Percentiles rank a stretch among this genome's conserved stretches.
Evolutionary conservation across 1,140 invertebrate species (phyloP).

Genomic region (Drosophila parabipectinata): DNA sequence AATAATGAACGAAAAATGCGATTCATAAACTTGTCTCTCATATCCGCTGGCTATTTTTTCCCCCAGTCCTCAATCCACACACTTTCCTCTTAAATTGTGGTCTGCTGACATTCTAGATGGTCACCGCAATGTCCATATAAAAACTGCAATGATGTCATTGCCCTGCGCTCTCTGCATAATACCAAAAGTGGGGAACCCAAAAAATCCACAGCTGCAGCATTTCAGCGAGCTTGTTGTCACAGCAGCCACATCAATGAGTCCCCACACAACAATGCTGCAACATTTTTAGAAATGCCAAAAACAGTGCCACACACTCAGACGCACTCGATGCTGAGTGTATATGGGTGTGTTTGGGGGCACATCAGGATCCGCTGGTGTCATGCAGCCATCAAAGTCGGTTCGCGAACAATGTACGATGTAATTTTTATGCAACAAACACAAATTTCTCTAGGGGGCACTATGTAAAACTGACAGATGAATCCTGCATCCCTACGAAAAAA

Average conservation of each 20-base stretch:
- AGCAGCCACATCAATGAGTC: conserved; percentile 76
- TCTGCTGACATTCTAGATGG: conserved; percentile 28
- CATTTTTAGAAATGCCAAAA: conserved; percentile 78
- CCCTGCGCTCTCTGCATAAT: conserved; percentile 22
- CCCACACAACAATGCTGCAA: conserved; percentile 44
- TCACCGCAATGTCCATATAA: conserved; percentile 43
- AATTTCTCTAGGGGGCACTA: conserved; percentile 78
- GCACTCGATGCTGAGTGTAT: conserved; percentile 20
- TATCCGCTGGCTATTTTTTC: conserved; percentile 5
- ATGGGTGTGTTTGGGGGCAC: conserved; percentile 2
- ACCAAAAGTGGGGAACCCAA: not conserved
- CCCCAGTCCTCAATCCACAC: not conserved
- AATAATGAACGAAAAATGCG: conserved; percentile 33
- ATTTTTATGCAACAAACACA: conserved; percentile 80
- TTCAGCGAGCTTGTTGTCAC: conserved; percentile 63
- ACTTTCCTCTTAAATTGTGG: conserved; percentile 26
- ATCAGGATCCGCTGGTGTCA: conserved; percentile 31
- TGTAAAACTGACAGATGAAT: conserved; percentile 80
- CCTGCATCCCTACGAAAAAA: conserved; percentile 30
- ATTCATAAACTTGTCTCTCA: conserved; percentile 40
- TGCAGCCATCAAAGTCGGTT: conserved; percentile 70
- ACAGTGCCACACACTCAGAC: conserved; percentile 53
- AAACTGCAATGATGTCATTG: conserved; percentile 69
- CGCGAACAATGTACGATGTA: conserved; percentile 74
- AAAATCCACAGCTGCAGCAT: conserved; percentile 35